Percentiles rank a stretch among this genome's conserved stretches.
Evolutionary conservation across 2,797 vertebrate genomes (phyloP).

Genomic region (Prunella strophiata): DNA sequence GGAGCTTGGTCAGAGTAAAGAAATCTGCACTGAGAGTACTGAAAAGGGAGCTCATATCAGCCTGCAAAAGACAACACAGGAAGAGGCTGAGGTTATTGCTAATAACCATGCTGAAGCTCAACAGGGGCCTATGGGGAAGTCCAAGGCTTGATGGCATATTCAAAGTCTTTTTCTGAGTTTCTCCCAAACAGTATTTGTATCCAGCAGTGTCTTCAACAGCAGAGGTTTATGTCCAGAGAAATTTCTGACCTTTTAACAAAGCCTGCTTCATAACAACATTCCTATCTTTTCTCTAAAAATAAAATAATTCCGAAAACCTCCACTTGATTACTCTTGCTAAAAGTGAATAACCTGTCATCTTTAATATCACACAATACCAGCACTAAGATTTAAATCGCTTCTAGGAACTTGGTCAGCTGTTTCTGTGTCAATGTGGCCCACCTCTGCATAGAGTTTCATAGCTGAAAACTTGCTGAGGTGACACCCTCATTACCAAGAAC

Average conservation of each 20-base stretch:
- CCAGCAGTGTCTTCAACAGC: background rate
- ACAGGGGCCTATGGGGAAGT: background rate
- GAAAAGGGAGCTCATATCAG: background rate
- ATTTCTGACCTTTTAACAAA: background rate
- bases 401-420: background rate
- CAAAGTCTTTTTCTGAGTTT: background rate
- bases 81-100: background rate
- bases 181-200: background rate
- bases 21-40: background rate
- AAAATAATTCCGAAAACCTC: rapidly evolving
- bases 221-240: background rate
- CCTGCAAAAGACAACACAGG: background rate
- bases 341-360: background rate
- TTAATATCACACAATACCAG: background rate
- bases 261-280: background rate
- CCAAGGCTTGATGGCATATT: background rate
- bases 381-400: constrained; percentile 3
- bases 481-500: background rate
- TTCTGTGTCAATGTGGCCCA: background rate
- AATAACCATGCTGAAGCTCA: background rate
- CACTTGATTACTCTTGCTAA: background rate
- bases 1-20: background rate
- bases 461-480: background rate
- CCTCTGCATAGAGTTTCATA: background rate
- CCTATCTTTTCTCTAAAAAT: background rate